Evolutionary conservation across 2,888 invertebrate genomes (phyloP), one percentile per base, ranked within the genome.

Genomic region (Carabus problematicus): DNA sequence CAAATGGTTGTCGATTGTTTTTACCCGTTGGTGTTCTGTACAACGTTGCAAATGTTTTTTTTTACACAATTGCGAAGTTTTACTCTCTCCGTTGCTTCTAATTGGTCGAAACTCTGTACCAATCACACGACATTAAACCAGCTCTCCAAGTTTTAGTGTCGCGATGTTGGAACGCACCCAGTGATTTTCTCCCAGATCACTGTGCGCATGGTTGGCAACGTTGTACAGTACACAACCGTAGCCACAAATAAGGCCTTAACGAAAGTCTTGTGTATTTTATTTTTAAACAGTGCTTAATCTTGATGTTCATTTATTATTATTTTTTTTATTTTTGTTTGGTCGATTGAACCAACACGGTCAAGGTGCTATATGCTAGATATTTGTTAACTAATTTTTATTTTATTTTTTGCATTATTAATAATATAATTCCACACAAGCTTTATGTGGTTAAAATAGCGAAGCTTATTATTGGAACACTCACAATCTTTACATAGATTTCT

Each of bases 111-210:
- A 60, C 54, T 16, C 40, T 43, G 39, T 16, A n/a, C 8, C 39
- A 56, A 59, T 42, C 41, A 59, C 14, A 58, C 12, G 42, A 45
- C 42, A 52, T n/a, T 60, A 16, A 59, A 59, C 0, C 6, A 52
- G 60, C 76, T 77, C 77, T 77, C 77, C 77, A 72, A 39, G 6
- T 66, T 41, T 14, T 16, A 16, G 16, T 52, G 52, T 16, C 19
- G 19, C 16, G 19, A 14, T 52, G 59, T 29, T 54, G 6, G 42
- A 19, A 43, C 12, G 9, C 8, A 3, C 45, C 42, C 52, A 59
- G 47, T 19, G 60, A n/a, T 29, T 12, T 14, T 72, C 73, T 73
- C 73, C 72, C 73, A 68, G 43, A 72, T 72, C 71, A 54, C 67
- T 70, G 64, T 70, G 43, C 55, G 68, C 54, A 49, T 45, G 49